A percentile compares a stretch with the other conserved stretches of the same genome.
Conservation (phyloP, 2,113 vertebrate species). For the Coracopsis vasa region DNA sequence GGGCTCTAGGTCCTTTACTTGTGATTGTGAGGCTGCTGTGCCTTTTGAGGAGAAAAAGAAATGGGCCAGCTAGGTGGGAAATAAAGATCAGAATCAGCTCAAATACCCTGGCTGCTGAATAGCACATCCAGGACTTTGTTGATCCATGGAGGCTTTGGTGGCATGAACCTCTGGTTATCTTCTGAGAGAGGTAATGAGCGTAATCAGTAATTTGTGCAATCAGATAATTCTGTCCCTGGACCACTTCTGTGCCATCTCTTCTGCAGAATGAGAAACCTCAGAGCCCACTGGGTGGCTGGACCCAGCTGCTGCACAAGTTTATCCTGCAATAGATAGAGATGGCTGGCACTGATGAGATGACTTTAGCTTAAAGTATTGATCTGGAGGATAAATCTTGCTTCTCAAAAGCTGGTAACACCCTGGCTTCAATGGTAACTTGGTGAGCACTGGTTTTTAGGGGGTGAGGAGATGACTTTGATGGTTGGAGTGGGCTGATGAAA, state of each 20-base stretch:
- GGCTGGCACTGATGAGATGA: not conserved
- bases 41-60: not conserved
- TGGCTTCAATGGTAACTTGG: not conserved
- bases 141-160: not conserved
- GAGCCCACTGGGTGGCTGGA: not conserved
- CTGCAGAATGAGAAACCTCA: not conserved
- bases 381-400: not conserved
- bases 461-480: not conserved
- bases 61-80: not conserved
- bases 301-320: not conserved
- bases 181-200: not conserved
- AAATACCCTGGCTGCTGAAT: not conserved
- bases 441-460: not conserved
- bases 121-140: not conserved
- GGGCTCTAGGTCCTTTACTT: not conserved
- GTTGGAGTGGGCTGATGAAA: not conserved
- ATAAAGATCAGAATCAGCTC: not conserved
- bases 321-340: not conserved
- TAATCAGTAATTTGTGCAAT: not conserved
- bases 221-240: not conserved
- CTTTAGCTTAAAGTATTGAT: not conserved
- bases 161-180: not conserved
- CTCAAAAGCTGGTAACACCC: not conserved
- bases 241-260: not conserved
- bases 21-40: not conserved